Base-by-base conservation (phyloP, 2,888 invertebrate genomes). In the Parnassius orleans region DNA sequence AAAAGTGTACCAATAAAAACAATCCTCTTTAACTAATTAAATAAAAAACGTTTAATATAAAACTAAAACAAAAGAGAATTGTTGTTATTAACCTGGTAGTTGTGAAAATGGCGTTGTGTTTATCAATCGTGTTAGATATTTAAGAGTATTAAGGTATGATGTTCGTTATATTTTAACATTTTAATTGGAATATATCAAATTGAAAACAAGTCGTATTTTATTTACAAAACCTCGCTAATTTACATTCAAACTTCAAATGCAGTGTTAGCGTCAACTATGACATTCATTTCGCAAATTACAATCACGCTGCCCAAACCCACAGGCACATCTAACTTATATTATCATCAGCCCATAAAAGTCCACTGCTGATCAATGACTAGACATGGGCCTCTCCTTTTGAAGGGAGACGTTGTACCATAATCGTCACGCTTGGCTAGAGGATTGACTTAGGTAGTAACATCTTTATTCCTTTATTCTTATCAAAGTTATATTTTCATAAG, bases 71-170 rank as follows among this genome's bases (percentile, higher is more conserved):
- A 60, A 60, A 33, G 51, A 52, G 59, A 50, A 78, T 75, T 78
- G 76, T 75, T 73, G 74, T 76, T 72, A 75, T 76, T 76, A 74
- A 79, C 74, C 78, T 72, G 79, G 85, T 87, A 89, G 90, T 90
- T 90, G 89, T 90, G 90, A 88, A 77, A 72, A 83, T 72, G 81
- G 87, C 83, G 90, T 90, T 90, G 90, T 90, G 90, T 89, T 87
- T 78, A 76, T 76, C 73, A 67, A 72, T 76, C 80, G 80, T 83
- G 81, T 73, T 83, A 83, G 79, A 70, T 15, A 78, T 75, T 70
- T 82, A 79, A 83, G 70, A 78, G 70, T 59, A 77, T 76, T 75
- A 72, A 76, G 72, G 71, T 74, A 80, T 81, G 76, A 85, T 81
- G 85, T 80, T 84, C 81, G 86, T 87, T 90, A 88, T 86, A 86